Evolutionary conservation across 2,888 invertebrate species (phyloP).

Genomic region (Mythimna pallens): DNA sequence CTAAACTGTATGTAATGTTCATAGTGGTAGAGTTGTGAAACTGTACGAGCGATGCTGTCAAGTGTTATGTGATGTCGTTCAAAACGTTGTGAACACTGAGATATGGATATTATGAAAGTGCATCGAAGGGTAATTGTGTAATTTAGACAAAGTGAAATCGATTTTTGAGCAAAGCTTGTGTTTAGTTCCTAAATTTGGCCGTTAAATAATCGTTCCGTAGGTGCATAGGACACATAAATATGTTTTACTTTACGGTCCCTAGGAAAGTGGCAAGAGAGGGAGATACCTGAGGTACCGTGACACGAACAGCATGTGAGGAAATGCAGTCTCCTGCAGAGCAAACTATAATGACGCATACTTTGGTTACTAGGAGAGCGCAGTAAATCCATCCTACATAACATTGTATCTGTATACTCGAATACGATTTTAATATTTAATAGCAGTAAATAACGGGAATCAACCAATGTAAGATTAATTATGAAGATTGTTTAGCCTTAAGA

Average conservation of each 20-base stretch:
- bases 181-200: conserved; percentile 88
- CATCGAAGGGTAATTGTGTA: conserved; percentile 75
- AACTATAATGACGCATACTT: conserved; percentile 33
- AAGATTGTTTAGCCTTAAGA: conserved; percentile 68
- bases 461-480: conserved; percentile 67
- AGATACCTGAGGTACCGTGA: conserved; percentile 42
- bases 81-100: conserved; percentile 69
- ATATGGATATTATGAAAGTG: conserved; percentile 65
- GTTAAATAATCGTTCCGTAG: conserved; percentile 68
- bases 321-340: conserved; percentile 55
- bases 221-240: conserved; percentile 66
- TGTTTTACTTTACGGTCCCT: conserved; percentile 67
- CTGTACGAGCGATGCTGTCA: conserved; percentile 69
- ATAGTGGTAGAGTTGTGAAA: conserved; percentile 73
- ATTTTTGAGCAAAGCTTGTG: conserved; percentile 88
- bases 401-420: conserved; percentile 68
- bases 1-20: conserved; percentile 72
- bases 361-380: conserved; percentile 57
- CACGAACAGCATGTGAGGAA: conserved; percentile 58
- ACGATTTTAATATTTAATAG: conserved; percentile 67
- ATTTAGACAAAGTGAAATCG: conserved; percentile 75
- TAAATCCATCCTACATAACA: conserved; percentile 63
- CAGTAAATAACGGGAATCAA: conserved; percentile 71
- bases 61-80: conserved; percentile 70
- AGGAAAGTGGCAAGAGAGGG: conserved; percentile 44